Evolutionary conservation across 2,888 invertebrate genomes (phyloP).

Genomic region (Caprella mutica): DNA sequence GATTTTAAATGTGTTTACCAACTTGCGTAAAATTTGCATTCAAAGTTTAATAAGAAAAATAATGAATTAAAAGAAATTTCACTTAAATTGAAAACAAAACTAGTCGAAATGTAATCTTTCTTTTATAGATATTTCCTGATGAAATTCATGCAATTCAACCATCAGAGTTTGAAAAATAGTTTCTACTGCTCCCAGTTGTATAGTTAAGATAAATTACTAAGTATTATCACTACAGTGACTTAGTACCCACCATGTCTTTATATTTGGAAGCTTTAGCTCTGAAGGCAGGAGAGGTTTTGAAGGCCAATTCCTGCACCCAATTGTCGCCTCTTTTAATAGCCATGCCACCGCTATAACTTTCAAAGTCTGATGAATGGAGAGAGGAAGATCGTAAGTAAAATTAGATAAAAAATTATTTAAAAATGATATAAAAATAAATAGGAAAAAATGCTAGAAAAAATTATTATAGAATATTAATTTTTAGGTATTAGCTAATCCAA

Average conservation of each 20-base stretch:
- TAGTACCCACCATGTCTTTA: slow-evolving; percentile 27
- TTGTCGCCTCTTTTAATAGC: slow-evolving; percentile 18
- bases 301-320: slow-evolving; percentile 18
- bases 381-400: too few relatives aligned
- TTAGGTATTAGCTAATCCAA: too few relatives aligned
- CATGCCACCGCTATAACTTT: slow-evolving; percentile 18
- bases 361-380: slow-evolving; percentile 23
- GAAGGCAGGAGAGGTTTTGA: slow-evolving; percentile 19
- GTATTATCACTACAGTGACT: too few relatives aligned
- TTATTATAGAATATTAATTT: too few relatives aligned
- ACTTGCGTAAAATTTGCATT: neutral
- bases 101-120: neutral
- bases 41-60: neutral
- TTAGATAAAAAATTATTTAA: too few relatives aligned
- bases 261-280: slow-evolving; percentile 30
- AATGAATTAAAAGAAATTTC: neutral
- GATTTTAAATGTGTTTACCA: neutral
- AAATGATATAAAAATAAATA: neutral
- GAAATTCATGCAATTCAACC: too few relatives aligned
- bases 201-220: too few relatives aligned
- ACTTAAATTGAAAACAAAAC: neutral
- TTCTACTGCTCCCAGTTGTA: too few relatives aligned
- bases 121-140: neutral
- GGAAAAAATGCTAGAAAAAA: neutral
- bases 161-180: too few relatives aligned